Base-by-base conservation (phyloP, 23 tunicate genomes). In the Corella eumyota region DNA sequence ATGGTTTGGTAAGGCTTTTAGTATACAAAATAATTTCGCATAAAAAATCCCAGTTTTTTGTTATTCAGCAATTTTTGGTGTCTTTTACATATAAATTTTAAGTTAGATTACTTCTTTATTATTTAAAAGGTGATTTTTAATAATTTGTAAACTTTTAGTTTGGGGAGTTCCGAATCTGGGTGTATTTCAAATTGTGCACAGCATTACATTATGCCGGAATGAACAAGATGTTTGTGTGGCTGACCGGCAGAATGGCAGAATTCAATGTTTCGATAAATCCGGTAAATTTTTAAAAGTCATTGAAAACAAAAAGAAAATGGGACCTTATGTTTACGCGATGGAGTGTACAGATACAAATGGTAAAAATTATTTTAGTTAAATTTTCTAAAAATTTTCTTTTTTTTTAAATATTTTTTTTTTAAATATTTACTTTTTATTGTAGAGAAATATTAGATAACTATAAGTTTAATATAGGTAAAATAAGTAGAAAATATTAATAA, bases 201-300 rank as follows among this genome's bases (percentile, higher is more conserved):
- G 68, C 68, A 68, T 88, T 45, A 45, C 59, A 0, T 36, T 67
- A 2, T 32, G 45, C 9, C 17, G 28, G 6, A 34, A 55, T 19
- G 62, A 73, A 3, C 29, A 49, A 23, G 68, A 78, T 23, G 50
- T 93, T 2, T 84, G 93, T 34, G 90, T 65, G 17, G 88, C 95
- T 31, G 99, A 93, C 40, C 90, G 99, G 20, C 95, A 93, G 36
- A 77, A 85, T 61, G 95, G 95, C 3, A 46, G 90, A 29, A 49
- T 93, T 2, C 90, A 77, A 36, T 85, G 80, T 66, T 78, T 85
- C 55, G 50, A 50, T 28, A 53, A 63, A 34, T 52, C 68, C 13
- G 91, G 91, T 4, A 45, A 48, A 7, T 48, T 92, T 1, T 53
- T 55, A 0, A 65, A 58, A 36, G 40, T 82, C 4, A 50, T 82